Evolutionary conservation across 2,888 invertebrate genomes (phyloP).

Genomic region (Meta bourneti): DNA sequence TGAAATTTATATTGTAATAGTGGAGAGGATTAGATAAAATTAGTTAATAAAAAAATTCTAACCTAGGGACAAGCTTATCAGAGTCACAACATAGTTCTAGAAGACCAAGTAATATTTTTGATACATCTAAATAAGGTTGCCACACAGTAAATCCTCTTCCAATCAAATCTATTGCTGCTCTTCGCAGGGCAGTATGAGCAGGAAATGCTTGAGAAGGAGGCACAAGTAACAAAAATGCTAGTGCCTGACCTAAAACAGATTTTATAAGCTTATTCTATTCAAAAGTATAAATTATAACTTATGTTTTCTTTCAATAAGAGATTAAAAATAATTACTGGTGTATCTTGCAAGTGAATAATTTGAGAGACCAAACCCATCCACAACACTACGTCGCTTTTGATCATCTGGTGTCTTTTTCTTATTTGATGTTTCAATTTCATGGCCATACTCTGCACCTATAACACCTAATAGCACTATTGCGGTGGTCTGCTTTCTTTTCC

Average conservation of each 20-base stretch:
- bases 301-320: no score
- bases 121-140: constrained; percentile 98
- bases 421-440: constrained; percentile 87
- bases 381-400: constrained; percentile 88
- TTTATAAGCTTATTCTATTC: no score
- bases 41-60: not conserved
- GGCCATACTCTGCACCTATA: constrained; percentile 98
- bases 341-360: constrained; percentile 94
- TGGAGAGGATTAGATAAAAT: no score
- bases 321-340: constrained; percentile 85
- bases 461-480: constrained; percentile 98
- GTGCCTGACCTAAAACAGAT: constrained; percentile 86
- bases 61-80: constrained; percentile 92
- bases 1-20: no score
- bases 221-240: constrained; percentile 94
- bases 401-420: constrained; percentile 81
- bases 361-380: constrained; percentile 92
- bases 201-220: constrained; percentile 92
- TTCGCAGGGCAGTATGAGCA: constrained; percentile 93
- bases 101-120: constrained; percentile 92
- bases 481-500: constrained; percentile 96
- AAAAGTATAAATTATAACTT: no score
- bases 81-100: constrained; percentile 95
- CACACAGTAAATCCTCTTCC: constrained; percentile 99
- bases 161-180: constrained; percentile 98